These are phyloP conservation scores for Lissonota sp. DNA, from an alignment of 2,888 invertebrate genomes.

Conservation along the genomic window DNA sequence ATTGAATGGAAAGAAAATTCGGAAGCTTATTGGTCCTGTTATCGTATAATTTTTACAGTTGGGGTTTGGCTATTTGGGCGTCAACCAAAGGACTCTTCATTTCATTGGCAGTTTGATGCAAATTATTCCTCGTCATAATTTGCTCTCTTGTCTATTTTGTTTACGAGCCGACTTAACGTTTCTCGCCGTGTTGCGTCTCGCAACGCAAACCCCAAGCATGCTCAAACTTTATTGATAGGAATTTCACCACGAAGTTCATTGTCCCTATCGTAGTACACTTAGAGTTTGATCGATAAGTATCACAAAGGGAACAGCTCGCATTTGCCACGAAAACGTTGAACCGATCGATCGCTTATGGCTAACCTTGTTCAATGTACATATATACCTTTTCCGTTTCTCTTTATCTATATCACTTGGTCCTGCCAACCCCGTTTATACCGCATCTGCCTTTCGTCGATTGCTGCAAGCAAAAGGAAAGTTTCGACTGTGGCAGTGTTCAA, in stretches of 20 bases:
- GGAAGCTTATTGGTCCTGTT: no score
- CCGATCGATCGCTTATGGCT: slow-evolving; percentile 36
- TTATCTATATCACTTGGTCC: neutral
- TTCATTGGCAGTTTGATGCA: no score
- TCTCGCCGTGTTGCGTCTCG: no score
- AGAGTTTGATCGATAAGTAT: slow-evolving; percentile 2
- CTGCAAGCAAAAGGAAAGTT: slow-evolving; percentile 31
- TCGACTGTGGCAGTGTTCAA: slow-evolving; percentile 24
- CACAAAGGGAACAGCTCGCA: slow-evolving; percentile 35
- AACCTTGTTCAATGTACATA: slow-evolving; percentile 4
- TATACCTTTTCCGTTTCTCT: neutral
- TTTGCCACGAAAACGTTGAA: slow-evolving; percentile 24
- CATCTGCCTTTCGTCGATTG: slow-evolving; percentile 33
- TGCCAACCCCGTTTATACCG: slow-evolving; percentile 23
- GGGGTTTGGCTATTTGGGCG: no score
- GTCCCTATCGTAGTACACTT: slow-evolving; percentile 23
- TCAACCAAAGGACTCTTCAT: no score
- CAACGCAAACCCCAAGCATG: slow-evolving; percentile 13
- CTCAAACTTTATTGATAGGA: slow-evolving; percentile 43
- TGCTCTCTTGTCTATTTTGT: no score
- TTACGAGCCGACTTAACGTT: no score
- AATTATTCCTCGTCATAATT: no score
- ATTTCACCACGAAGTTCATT: slow-evolving; percentile 34
- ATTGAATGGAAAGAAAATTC: no score
- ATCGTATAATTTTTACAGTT: no score